Evolutionary conservation across 2,888 invertebrate genomes (phyloP).

Genomic region (Ischnus inquisitorius): DNA sequence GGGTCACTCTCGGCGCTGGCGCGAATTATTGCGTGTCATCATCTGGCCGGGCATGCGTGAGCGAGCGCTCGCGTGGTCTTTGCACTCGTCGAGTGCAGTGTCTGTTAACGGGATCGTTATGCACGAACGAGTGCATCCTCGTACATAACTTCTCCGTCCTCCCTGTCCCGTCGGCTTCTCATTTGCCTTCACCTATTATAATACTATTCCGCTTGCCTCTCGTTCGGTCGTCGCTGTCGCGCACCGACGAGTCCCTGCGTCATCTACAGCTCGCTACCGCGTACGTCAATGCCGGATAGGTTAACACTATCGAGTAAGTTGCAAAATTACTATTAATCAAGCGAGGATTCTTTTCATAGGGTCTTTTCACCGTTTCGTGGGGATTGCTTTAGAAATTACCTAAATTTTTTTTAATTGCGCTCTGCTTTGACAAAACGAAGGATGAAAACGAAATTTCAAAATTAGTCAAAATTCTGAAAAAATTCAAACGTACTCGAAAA

Average conservation of each 20-base stretch:
- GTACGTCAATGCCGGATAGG: no score
- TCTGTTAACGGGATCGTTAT: conserved; percentile 71
- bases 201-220: conserved; percentile 56
- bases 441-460: no score
- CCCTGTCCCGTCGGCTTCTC: neutral
- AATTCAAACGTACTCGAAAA: no score
- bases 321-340: no score
- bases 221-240: conserved; percentile 33
- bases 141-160: conserved; percentile 16
- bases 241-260: conserved; percentile 39
- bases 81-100: conserved; percentile 55
- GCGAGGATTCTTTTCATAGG: no score
- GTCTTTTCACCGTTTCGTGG: no score
- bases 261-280: neutral
- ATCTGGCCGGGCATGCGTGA: conserved; percentile 53
- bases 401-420: no score
- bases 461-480: no score
- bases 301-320: no score
- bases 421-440: no score
- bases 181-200: conserved; percentile 19
- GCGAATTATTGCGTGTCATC: conserved; percentile 70
- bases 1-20: conserved; percentile 48
- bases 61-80: conserved; percentile 54
- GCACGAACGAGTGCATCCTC: conserved; percentile 53
- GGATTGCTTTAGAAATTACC: no score